Base-by-base conservation (phyloP, 1,140 invertebrate genomes). In the Megathymus violae region DNA sequence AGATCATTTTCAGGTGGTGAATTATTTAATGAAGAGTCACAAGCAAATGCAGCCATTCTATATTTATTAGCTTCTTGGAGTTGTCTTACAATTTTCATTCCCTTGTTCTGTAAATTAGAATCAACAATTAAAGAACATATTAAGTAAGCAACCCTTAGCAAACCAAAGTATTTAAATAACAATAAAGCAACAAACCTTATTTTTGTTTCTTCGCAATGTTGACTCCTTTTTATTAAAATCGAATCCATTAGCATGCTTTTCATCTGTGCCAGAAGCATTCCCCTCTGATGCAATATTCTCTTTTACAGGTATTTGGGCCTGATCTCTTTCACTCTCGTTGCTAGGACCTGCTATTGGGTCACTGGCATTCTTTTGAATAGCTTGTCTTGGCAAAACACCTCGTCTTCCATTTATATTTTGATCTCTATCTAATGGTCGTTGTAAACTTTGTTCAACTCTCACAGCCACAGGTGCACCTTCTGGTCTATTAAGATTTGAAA, bases 341-440 rank as follows among this genome's bases (percentile, higher is more conserved):
- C 88, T 91, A 9, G 88, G 86, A 13, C 88, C 88, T 64, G 88
- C 78, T 17, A 80, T 54, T 54, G 85, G 83, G 60, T 86, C 80
- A 75, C 80, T 75, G 6, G 43, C 16, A 47, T 70, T 75, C 44
- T 64, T 72, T 41, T 56, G 51, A 44, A 62, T 51, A 54, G 66
- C 59, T 62, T 87, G 80, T 61, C 89, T 82, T 15, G 92, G 91
- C 13, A 95, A 91, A 2, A 91, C 89, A 19, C 95, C 95, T 76
- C 94, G 91, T 46, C 93, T 92, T 9, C 95, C 95, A 89, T 96
- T 95, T 3, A 95, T 94, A 83, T 96, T 95, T 67, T 94, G 94
- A 82, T 95, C 95, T 80, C 91, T 91, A 77, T 95, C 94, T 36
- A 94, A 67, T 19, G 89, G 83, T 46, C 88, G 86, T 59, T 89